Evolutionary conservation across 1,140 invertebrate genomes (phyloP), one percentile per base, ranked within the genome.

Genomic region (Lucilia sericata): DNA sequence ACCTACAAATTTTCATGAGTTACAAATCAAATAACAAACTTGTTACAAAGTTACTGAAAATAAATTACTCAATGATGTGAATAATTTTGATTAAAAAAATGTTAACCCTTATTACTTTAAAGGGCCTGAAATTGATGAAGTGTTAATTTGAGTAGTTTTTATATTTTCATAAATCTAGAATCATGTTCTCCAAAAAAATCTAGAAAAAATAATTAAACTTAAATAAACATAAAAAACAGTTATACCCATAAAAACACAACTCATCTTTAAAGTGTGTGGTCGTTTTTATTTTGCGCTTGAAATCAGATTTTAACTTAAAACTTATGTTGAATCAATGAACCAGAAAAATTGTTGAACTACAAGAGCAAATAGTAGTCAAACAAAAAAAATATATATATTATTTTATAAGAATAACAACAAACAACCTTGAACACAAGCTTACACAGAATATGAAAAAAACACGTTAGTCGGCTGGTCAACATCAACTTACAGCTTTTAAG

Each of bases 381-480:
- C 5, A 70, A 25, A 70, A 70, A 70, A 70, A 30, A 30, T n/a
- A 30, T 65, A 9, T 55, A 12, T 55, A 55, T 55, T 55, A 42
- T 42, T 55, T 9, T 55, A 55, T 7, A 70, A 19, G 19, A 70
- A 70, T 5, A 70, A 60, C 51, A 70, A 21, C 60, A 70, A 21
- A 21, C 19, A 70, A 21, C 60, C 60, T 70, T 70, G 60, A 70
- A 70, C 25, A 30, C 25, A 30, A 30, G 25, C 25, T 21, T 17
- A 21, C 4, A 19, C 19, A 60, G 14, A n/a, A n/a, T n/a, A 60
- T 3, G 2, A 60, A 14, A 12, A 60, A 19, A 70, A 70, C 60
- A 70, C 19, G 60, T 70, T 70, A 70, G n/a, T 70, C 5, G 60
- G n/a, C 60, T 70, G 60, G 60, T 21, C n/a, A 70, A 70, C 60